Conservation (phyloP, 64 coral and sea anemone species). For the Montipora cactus region DNA sequence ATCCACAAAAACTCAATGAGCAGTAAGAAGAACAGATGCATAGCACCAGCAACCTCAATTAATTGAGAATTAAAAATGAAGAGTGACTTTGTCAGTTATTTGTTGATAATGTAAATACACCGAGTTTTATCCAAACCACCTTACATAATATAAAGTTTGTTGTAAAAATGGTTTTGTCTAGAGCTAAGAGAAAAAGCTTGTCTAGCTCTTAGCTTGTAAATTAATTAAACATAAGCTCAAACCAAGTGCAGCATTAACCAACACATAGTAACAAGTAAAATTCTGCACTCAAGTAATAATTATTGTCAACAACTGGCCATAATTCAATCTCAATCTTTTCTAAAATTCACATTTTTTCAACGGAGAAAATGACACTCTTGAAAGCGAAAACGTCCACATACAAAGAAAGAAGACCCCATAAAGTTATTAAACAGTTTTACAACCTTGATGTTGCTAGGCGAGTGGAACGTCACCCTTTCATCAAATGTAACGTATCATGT, state of each 20-base stretch:
- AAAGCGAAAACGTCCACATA: not conserved
- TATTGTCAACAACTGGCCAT: not conserved
- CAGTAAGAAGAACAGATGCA: not conserved
- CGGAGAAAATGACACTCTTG: not conserved
- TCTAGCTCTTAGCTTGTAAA: not conserved
- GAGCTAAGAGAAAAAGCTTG: not conserved
- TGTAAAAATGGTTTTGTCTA: not conserved
- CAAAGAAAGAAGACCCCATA: not conserved
- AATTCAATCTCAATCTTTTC: not conserved
- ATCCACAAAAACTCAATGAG: not conserved
- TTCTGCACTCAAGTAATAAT: not conserved
- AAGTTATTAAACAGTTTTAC: not conserved
- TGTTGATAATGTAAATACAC: constrained; percentile 45
- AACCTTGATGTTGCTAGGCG: not conserved
- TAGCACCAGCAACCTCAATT: constrained; percentile 17
- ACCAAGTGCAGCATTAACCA: not conserved
- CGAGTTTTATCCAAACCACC: not conserved
- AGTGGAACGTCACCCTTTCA: not conserved
- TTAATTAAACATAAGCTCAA: not conserved
- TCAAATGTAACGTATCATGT: not conserved
- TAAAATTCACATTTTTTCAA: not conserved
- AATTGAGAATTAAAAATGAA: constrained; percentile 38
- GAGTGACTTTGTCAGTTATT: constrained; percentile 49
- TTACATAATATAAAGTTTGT: not conserved
- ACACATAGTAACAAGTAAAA: not conserved